Percentiles rank a stretch among this genome's conserved stretches.
Conservation (phyloP, 2,113 vertebrate species). For the Nansenia antarctica region DNA sequence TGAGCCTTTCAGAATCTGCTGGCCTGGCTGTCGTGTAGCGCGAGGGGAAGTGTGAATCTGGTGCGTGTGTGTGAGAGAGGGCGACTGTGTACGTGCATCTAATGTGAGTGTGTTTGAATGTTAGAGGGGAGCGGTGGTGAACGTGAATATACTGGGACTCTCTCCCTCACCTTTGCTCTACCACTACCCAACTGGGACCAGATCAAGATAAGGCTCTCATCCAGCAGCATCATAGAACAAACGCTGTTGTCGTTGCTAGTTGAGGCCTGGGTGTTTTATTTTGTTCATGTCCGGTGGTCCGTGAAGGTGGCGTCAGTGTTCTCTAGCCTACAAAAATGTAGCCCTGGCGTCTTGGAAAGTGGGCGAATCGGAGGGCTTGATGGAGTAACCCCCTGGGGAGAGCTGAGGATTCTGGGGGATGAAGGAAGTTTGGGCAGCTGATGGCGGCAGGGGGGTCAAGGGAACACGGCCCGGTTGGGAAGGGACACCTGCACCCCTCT, state of each 20-base stretch:
- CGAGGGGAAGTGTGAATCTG: constrained; percentile 59
- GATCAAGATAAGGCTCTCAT: too few relatives aligned
- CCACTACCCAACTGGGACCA: constrained; percentile 15
- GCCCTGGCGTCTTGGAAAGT: background rate
- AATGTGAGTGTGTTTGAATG: constrained; percentile 28
- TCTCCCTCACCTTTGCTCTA: constrained; percentile 41
- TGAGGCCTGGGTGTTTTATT: too few relatives aligned
- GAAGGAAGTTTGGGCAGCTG: constrained; percentile 25
- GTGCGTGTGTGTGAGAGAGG: constrained; percentile 25
- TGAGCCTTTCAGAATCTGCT: constrained; percentile 70
- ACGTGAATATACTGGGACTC: constrained; percentile 66
- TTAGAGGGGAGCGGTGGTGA: constrained; percentile 47
- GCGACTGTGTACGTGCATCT: constrained; percentile 11
- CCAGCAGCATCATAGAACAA: too few relatives aligned
- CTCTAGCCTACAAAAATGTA: constrained; percentile 27
- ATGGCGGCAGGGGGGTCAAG: constrained; percentile 64
- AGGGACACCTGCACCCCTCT: constrained; percentile 57
- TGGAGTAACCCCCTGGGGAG: background rate
- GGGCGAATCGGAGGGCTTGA: background rate
- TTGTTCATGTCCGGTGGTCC: background rate
- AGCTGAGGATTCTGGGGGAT: constrained; percentile 30
- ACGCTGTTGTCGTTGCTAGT: background rate
- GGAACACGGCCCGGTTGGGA: constrained; percentile 41
- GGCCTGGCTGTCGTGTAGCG: constrained; percentile 66
- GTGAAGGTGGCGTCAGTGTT: background rate